These are phyloP conservation scores for Sternarchorhynchus goeldii DNA, from an alignment of 2,797 vertebrate genomes.

Conservation along the genomic window DNA sequence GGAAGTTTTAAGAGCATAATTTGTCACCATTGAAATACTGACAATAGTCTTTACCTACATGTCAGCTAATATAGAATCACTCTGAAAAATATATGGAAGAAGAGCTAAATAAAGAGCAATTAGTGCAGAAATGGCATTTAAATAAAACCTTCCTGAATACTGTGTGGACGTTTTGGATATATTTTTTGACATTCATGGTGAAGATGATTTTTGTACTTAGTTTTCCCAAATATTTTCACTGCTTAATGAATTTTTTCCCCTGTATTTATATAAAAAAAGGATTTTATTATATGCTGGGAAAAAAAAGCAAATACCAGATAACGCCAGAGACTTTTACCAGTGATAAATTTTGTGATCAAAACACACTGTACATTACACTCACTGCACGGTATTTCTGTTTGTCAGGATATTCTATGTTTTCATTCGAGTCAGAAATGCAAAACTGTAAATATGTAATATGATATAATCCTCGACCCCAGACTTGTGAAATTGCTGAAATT, in stretches of 20 bases:
- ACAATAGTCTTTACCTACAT: slow-evolving; percentile 36
- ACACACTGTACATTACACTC: background rate
- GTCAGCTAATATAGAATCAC: slow-evolving; percentile 9
- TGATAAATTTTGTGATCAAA: background rate
- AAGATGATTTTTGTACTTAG: too few relatives aligned
- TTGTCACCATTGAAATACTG: slow-evolving; percentile 49
- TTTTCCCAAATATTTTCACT: too few relatives aligned
- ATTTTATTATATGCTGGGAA: background rate
- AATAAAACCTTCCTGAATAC: slow-evolving; percentile 1
- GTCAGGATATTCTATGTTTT: background rate
- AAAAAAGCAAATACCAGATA: slow-evolving; percentile 2
- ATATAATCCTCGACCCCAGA: background rate
- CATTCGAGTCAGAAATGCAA: background rate
- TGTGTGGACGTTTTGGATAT: background rate
- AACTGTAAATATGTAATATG: background rate
- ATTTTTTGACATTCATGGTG: too few relatives aligned
- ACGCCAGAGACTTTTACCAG: slow-evolving; percentile 1
- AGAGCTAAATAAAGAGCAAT: background rate
- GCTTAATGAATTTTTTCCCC: background rate
- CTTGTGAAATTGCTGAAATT: background rate
- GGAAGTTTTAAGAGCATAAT: slow-evolving; percentile 54
- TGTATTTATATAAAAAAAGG: background rate
- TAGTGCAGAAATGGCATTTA: background rate
- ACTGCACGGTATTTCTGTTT: too few relatives aligned
- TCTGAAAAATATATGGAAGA: background rate